phyloP scores from a whole-genome alignment of 2,113 vertebrate species.

The Rhodinocichla rosea region DNA sequence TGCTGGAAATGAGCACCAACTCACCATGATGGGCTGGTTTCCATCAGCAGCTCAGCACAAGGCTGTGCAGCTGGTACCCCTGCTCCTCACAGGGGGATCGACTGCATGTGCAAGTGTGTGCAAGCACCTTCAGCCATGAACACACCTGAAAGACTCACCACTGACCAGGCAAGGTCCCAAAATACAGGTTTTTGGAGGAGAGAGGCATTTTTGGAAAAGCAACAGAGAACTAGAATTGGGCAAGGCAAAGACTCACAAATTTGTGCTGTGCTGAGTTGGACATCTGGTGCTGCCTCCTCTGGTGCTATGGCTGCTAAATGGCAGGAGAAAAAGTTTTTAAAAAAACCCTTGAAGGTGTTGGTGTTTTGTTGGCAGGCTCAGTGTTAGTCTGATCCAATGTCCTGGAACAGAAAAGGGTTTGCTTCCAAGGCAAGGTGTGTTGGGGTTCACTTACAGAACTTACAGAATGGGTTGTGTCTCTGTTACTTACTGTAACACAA shows the following conservation, averaged over 20 bases:
- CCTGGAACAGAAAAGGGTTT: background rate
- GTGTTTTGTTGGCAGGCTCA: background rate
- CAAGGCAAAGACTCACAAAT: background rate
- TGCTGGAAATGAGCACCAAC: background rate
- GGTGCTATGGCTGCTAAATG: background rate
- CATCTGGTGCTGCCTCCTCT: background rate
- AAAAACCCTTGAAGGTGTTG: background rate
- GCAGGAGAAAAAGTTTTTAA: background rate
- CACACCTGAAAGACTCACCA: background rate
- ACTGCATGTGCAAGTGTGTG: too few species aligned
- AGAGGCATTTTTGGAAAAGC: background rate
- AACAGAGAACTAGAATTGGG: background rate
- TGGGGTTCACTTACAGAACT: background rate
- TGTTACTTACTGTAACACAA: background rate
- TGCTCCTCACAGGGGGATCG: accelerated
- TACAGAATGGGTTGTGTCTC: background rate
- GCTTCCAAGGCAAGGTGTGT: background rate
- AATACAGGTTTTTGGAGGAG: background rate
- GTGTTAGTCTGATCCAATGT: background rate
- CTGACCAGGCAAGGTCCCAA: background rate
- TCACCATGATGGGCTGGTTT: background rate
- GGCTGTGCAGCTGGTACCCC: background rate
- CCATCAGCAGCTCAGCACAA: background rate
- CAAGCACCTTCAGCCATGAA: background rate
- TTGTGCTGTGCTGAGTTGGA: background rate